Evolutionary conservation across 2,113 vertebrate species (phyloP), one percentile per base, ranked within the genome.

Genomic region (Ictidomys tridecemlineatus): DNA sequence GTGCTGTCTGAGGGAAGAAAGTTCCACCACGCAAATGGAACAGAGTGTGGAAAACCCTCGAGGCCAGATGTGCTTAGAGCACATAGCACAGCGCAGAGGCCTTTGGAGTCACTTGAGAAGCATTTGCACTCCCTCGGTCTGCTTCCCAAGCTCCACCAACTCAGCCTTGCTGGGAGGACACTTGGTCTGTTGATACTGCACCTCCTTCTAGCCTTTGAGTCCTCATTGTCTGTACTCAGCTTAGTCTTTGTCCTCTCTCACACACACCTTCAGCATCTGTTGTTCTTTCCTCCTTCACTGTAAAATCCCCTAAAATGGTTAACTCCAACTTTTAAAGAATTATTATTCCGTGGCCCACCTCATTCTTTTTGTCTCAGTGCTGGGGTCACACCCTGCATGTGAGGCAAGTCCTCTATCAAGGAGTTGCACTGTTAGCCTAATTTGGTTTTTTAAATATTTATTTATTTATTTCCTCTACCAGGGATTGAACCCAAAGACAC

Each of bases 101-200:
- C 48, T 92, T 76, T 30, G 53, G 4, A 48, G 12, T 42, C 12
- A n/a, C 8, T 4, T 4, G 39, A 8, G 42, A 48, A 28, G 22
- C 56, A 16, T 91, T 37, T 79, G 2, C 28, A n/a, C 51, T 39
- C 10, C 0, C 28, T 72, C 3, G 6, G 5, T 34, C 14, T 24
- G 3, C 77, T 42, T 63, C 42, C 32, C 1, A 6, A 0, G 8
- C 42, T 39, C 69, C 14, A 32, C 7, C 22, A 34, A 0, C 30
- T 45, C n/a, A 11, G 8, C 37, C 24, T 34, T 18, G 0, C 34
- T 34, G 45, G 72, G 78, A 18, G 16, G 18, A 51, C 3, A 30
- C 65, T 18, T 11, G 51, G 28, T 30, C 65, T 34, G 10, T 28
- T 58, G 76, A 32, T 42, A 34, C 16, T 22, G 28, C 16, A 37